Evolutionary conservation across 2,888 invertebrate species (phyloP), one percentile per base, ranked within the genome.

Genomic region (Lycaena phlaeas): DNA sequence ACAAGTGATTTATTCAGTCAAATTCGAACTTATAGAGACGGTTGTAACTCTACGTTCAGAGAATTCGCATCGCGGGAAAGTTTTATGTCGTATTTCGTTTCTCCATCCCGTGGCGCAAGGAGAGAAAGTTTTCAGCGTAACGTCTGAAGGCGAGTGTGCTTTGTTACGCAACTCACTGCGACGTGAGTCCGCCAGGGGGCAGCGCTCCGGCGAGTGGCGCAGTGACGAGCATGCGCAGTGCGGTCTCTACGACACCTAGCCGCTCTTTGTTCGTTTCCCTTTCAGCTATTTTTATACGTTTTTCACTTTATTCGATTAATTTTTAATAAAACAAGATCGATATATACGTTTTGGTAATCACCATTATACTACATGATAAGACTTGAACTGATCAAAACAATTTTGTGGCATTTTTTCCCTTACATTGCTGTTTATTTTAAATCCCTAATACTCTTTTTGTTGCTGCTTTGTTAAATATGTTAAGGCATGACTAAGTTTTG

Each of bases 141-240:
- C 69, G 78, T 64, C 68, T 60, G 67, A 59, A 69, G 69, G 64
- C 74, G 71, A 79, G 70, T 78, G 78, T 75, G 78, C 70, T 76
- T 74, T 72, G 82, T 84, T 82, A 84, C 82, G 84, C 82, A 84
- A 84, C 61, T 72, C 70, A 74, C 72, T 82, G 82, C 81, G 74
- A 64, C 64, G 74, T 61, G 57, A 65, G 61, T 65, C 81, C 81
- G 70, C 81, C 68, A 81, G 82, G 79, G 82, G 82, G 82, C 77
- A 77, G 71, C 74, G 73, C 70, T 68, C 62, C 58, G 68, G 59
- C 64, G 54, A 73, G 78, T 82, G 84, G 84, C 82, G 84, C 84
- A 84, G 77, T 82, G 81, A 59, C 81, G 76, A 58, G 84, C 84
- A 79, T 84, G 84, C 84, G 84, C 79, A 72, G 57, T 73, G 27